These are phyloP conservation scores for Smithornis capensis DNA, from an alignment of 2,113 vertebrate genomes.

Conservation along the genomic window DNA sequence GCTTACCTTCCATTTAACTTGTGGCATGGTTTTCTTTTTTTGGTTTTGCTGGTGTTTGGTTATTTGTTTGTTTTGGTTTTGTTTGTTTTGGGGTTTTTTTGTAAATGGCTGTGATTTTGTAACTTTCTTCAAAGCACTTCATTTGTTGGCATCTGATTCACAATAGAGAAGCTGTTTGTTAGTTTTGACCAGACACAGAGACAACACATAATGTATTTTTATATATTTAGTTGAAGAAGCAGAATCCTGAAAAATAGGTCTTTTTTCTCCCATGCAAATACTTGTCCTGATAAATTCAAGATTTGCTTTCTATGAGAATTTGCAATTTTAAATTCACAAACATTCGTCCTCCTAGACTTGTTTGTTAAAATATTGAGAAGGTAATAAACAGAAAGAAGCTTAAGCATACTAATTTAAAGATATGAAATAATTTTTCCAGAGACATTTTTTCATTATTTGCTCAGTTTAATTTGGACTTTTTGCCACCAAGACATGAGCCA, in stretches of 20 bases:
- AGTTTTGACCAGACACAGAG: background rate
- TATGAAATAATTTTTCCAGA: background rate
- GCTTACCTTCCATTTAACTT: background rate
- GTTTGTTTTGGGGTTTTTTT: background rate
- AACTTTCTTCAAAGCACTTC: background rate
- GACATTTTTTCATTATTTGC: conserved; percentile 13
- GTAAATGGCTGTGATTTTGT: background rate
- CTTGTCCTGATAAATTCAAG: conserved; percentile 7
- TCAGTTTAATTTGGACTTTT: conserved; percentile 23
- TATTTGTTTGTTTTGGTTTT: background rate
- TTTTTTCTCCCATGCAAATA: background rate
- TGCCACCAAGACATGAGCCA: background rate
- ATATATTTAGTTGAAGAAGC: background rate
- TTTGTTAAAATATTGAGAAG: conserved; percentile 33
- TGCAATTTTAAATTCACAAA: background rate
- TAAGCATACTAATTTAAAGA: background rate
- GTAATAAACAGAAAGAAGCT: background rate
- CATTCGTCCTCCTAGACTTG: background rate
- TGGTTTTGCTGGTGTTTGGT: no score
- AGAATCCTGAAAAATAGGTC: background rate
- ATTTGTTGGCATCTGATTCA: background rate
- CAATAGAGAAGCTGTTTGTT: background rate
- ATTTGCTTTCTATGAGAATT: background rate
- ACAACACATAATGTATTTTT: background rate
- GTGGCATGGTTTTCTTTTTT: background rate